phyloP scores from a whole-genome alignment of 1,140 invertebrate species.

The Megalonaias nervosa region DNA sequence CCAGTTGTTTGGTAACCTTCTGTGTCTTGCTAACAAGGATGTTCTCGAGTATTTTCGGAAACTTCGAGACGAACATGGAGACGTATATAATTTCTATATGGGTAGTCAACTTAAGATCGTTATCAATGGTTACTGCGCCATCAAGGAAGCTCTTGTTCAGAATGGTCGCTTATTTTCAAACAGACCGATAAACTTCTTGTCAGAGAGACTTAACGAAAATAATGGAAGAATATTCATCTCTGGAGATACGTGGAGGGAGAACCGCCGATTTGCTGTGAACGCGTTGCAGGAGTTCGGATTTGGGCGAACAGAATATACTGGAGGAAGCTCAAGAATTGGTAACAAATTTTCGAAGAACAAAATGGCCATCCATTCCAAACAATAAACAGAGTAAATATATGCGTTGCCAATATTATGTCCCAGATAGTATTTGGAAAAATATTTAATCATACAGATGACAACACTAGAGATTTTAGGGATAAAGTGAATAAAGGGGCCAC shows the following conservation, averaged over 20 bases:
- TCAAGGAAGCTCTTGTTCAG: conserved; percentile 46
- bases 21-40: conserved; percentile 22
- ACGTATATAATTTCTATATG: conserved; percentile 45
- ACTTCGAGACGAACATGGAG: conserved; percentile 39
- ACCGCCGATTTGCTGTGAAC: conserved; percentile 81
- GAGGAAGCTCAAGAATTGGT: conserved; percentile 73
- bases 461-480: conserved; percentile 85
- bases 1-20: conserved; percentile 40
- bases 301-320: conserved; percentile 70
- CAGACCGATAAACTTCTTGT: conserved; percentile 28
- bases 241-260: conserved; percentile 87
- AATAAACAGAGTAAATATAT: neutral
- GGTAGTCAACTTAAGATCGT: conserved; percentile 37
- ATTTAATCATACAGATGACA: conserved; percentile 86
- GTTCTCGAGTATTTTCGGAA: conserved; percentile 10
- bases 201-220: conserved; percentile 20
- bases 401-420: conserved; percentile 86
- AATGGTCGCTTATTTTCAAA: conserved; percentile 39
- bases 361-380: conserved; percentile 31
- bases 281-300: conserved; percentile 85
- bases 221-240: conserved; percentile 74
- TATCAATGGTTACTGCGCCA: conserved; percentile 41
- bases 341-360: conserved; percentile 76
- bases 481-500: conserved; percentile 93
- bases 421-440: conserved; percentile 76